phyloP scores from a whole-genome alignment of 2,888 invertebrate species.

The Drosophila kanekoi region DNA sequence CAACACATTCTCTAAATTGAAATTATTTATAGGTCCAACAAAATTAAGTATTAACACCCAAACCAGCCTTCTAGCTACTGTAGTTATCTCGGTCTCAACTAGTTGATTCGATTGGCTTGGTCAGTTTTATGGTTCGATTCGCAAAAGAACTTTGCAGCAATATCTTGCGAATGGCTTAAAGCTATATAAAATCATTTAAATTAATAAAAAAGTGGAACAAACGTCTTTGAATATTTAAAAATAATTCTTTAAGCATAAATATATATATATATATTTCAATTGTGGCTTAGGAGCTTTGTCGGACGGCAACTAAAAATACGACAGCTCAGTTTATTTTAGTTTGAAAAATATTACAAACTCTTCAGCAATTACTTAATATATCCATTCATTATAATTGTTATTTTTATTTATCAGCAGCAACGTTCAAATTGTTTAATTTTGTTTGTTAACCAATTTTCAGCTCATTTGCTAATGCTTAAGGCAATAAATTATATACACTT shows the following conservation, averaged over 20 bases:
- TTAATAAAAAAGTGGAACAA: too few species aligned
- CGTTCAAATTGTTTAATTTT: not conserved
- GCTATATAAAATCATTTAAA: too few species aligned
- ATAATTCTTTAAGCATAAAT: too few species aligned
- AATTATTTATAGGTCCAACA: conserved; percentile 83
- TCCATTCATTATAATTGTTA: not conserved
- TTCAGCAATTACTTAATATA: not conserved
- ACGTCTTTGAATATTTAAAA: too few species aligned
- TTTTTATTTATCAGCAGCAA: not conserved
- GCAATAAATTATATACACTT: conserved; percentile 28
- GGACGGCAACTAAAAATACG: conserved; percentile 15
- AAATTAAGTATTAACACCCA: conserved; percentile 79
- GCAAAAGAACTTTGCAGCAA: too few species aligned
- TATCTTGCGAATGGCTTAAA: too few species aligned
- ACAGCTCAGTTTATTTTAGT: conserved; percentile 11
- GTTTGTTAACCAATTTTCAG: conserved; percentile 3
- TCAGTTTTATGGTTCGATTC: too few species aligned
- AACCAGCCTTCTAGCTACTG: conserved; percentile 35
- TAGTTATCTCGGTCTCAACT: conserved; percentile 36
- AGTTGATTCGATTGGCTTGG: too few species aligned
- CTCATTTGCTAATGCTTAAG: conserved; percentile 38
- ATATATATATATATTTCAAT: too few species aligned
- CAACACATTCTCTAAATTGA: conserved; percentile 77
- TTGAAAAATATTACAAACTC: not conserved
- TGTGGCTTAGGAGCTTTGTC: not conserved